These are phyloP conservation scores for Aptenodytes forsteri DNA, from an alignment of 2,113 vertebrate genomes.

Conservation along the genomic window DNA sequence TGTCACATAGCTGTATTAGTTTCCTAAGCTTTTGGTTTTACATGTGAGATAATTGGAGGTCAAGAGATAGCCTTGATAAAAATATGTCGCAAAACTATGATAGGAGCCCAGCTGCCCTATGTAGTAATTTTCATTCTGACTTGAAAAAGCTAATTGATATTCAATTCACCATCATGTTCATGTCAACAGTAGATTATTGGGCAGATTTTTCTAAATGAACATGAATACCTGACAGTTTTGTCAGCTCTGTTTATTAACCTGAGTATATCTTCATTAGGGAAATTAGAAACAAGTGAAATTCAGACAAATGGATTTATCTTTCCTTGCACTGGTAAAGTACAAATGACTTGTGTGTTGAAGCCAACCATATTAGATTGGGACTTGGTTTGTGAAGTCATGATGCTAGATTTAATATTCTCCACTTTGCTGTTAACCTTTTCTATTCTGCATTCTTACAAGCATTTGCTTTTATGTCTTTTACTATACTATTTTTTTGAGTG, in stretches of 20 bases:
- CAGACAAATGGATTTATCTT: slow-evolving; percentile 26
- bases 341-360: background rate
- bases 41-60: background rate
- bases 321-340: background rate
- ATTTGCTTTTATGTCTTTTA: background rate
- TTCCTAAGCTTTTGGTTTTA: background rate
- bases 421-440: background rate
- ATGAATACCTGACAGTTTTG: slow-evolving; percentile 34
- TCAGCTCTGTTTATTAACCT: slow-evolving; percentile 39
- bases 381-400: background rate
- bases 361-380: background rate
- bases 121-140: background rate
- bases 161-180: slow-evolving; percentile 4
- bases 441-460: background rate
- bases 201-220: slow-evolving; percentile 42
- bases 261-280: slow-evolving; percentile 24
- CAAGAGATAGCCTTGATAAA: background rate
- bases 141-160: slow-evolving; percentile 37
- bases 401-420: background rate
- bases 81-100: background rate
- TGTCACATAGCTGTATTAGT: background rate
- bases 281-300: slow-evolving; percentile 38
- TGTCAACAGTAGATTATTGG: slow-evolving; percentile 18
- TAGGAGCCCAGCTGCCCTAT: background rate
- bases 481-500: background rate